Evolutionary conservation across 2,797 vertebrate genomes (phyloP), one percentile per base, ranked within the genome.

Genomic region (Phoebastria nigripes): DNA sequence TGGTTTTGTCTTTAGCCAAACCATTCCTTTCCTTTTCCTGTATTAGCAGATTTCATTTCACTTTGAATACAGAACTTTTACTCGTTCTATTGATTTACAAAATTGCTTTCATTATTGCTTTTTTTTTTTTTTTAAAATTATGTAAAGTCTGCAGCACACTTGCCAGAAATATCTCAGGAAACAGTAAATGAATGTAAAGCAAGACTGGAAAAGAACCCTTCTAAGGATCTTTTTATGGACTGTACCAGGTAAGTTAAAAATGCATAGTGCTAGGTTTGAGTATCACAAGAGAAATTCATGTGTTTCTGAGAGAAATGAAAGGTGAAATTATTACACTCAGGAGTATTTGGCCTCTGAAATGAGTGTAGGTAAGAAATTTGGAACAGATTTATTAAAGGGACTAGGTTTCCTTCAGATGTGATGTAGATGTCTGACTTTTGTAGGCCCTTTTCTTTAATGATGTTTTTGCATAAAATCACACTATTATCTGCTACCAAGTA

Each of bases 211-310:
- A 98, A 98, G 96, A 98, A 92, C 93, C 98, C 98, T 39, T 98
- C 98, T 97, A 99, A 98, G 96, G 99, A 99, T 74, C 97, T 99
- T 95, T 99, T 99, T 90, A 97, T 98, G 92, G 99, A 99, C 89
- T 99, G 99, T 96, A 97, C 98, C 77, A 98, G 98, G 99, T 99
- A 97, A 97, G 98, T 94, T 84, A 31, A 62, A 52, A 19, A 9
- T 35, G 20, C 22, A 11, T 35, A 19, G 17, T 74, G 39, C 49
- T 46, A 25, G 56, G 33, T 49, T 78, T 69, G 39, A 59, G 10
- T 56, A 80, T 46, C 47, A 39, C 26, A 55, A n/a, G 65, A 69
- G 21, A 80, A 89, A 80, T 66, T 12, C 1, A 0, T 67, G 11
- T 44, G 11, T 47, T 78, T 90, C 42, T 79, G 39, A 89, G 77